Evolutionary conservation across 2,888 invertebrate genomes (phyloP).

Genomic region (Perithous albicinctus): DNA sequence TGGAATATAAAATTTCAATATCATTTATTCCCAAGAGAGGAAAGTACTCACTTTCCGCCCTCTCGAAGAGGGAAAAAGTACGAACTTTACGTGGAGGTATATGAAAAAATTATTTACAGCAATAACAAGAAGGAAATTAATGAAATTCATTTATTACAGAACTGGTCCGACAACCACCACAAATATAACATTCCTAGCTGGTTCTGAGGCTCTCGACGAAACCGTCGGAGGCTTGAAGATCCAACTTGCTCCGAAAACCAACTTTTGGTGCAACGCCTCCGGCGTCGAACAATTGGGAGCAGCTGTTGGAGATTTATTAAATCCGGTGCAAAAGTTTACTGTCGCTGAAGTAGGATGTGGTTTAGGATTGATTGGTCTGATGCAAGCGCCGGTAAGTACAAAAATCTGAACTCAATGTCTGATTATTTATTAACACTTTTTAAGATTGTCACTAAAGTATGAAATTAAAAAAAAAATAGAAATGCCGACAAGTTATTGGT

Average conservation of each 20-base stretch:
- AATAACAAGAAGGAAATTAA: neutral
- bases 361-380: constrained; percentile 81
- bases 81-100: too few relatives aligned
- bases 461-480: constrained; percentile 69
- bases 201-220: constrained; percentile 82
- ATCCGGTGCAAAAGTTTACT: constrained; percentile 76
- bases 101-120: constrained; percentile 24
- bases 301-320: constrained; percentile 77
- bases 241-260: constrained; percentile 82
- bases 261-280: constrained; percentile 81
- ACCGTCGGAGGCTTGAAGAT: constrained; percentile 80
- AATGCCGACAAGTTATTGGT: constrained; percentile 82
- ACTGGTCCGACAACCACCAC: constrained; percentile 73
- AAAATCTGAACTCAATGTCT: constrained; percentile 3
- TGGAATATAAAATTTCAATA: too few relatives aligned
- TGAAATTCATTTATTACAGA: constrained; percentile 67
- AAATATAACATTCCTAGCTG: constrained; percentile 81
- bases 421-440: neutral
- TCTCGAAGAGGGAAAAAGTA: too few relatives aligned
- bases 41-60: too few relatives aligned
- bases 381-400: constrained; percentile 80
- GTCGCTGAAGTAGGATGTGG: constrained; percentile 83
- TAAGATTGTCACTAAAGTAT: neutral
- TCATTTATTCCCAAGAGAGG: too few relatives aligned
- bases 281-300: constrained; percentile 81